Evolutionary conservation across 2,797 vertebrate species (phyloP).

Genomic region (Spatula versicolor): DNA sequence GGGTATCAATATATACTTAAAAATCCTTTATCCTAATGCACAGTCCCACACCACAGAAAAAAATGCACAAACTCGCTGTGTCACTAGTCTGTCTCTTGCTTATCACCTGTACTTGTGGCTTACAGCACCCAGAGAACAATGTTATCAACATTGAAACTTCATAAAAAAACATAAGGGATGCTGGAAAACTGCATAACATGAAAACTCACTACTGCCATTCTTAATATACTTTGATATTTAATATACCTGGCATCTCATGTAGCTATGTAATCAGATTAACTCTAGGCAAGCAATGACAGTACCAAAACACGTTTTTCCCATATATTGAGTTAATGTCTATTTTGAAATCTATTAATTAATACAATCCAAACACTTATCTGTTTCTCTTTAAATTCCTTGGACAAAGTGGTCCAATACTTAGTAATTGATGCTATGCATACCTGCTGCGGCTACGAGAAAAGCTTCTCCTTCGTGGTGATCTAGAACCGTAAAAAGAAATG

Average conservation of each 20-base stretch:
- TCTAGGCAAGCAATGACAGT: neutral
- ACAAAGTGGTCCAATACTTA: fast-evolving
- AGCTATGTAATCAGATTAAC: neutral
- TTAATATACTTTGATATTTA: neutral
- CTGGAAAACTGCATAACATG: neutral
- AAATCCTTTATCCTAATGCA: fast-evolving
- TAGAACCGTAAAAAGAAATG: constrained; percentile 80
- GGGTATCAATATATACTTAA: fast-evolving
- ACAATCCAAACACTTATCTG: fast-evolving
- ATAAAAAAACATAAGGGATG: neutral
- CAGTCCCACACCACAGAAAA: fast-evolving
- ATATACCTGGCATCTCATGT: neutral
- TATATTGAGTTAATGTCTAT: fast-evolving
- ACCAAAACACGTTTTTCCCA: neutral
- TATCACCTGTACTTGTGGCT: fast-evolving
- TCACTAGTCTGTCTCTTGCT: fast-evolving
- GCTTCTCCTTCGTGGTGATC: constrained; percentile 94
- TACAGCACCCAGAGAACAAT: no score
- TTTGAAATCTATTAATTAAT: fast-evolving
- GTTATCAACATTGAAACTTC: neutral
- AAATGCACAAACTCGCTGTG: fast-evolving
- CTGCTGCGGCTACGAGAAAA: constrained; percentile 95
- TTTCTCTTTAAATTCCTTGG: fast-evolving
- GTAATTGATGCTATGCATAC: constrained; percentile 66
- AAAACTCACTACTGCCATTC: neutral